Base-by-base conservation (phyloP, 2,797 vertebrate genomes). In the Macropodus opercularis region DNA sequence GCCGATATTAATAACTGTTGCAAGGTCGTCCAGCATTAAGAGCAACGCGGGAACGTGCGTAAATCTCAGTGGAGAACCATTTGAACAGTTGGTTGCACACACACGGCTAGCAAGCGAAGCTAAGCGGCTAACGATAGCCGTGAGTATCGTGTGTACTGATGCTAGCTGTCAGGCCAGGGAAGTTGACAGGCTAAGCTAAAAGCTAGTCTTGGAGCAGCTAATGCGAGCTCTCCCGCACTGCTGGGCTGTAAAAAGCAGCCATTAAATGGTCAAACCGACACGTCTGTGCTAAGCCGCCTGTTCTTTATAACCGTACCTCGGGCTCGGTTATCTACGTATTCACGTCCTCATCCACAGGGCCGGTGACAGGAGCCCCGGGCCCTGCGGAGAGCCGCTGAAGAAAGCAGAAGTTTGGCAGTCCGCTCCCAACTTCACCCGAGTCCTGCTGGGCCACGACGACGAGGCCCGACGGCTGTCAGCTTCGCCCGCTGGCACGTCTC, bases 281-380 rank as follows among this genome's bases (percentile, higher is more conserved):
- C 7, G 6, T 22, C 2, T 3, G 3, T 5, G 24, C 4, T n/a
- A 0, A 6, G 1, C 12, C 0, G 3, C 1, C 7, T 10, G 23
- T 0, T 11, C 5, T 10, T 2, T 6, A 0, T 5, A 3, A 2
- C 9, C 53, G 63, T 40, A 91, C 92, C 91, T 91, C 88, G 86
- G 57, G 46, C 79, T 59, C 58, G 69, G 14, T 63, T 50, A 1
- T 35, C 5, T 52, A 8, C 18, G 5, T 7, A 5, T 49, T 88
- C 72, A 89, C 80, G 81, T 77, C 80, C 81, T 91, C 90, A 88
- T 91, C 87, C 90, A 89, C 87, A 84, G 89, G 89, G 85, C 90
- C 89, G 85, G 87, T 77, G 87, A 85, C 85, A 78, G 72, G 83
- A 87, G 90, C 89, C 89, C 91, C 85, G 86, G 83, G 83, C 85